These are phyloP conservation scores for Caprella mutica DNA, from an alignment of 2,888 invertebrate species.

Conservation along the genomic window DNA sequence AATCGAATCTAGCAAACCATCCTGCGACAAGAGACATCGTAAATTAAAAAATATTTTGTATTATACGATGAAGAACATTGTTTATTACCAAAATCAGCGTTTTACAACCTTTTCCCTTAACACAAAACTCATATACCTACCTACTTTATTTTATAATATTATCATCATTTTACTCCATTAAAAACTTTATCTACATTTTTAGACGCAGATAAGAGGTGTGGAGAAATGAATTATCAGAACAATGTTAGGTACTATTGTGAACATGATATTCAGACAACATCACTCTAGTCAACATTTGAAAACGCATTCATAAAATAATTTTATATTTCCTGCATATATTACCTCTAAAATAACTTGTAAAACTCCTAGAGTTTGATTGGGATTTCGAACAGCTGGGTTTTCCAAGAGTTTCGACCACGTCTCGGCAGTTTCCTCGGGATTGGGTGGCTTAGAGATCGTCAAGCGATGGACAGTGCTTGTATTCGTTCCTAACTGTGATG, in stretches of 20 bases:
- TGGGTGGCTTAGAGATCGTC: not conserved
- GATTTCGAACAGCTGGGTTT: constrained; percentile 10
- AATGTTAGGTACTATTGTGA: no score
- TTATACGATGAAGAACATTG: no score
- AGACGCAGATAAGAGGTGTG: no score
- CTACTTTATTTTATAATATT: no score
- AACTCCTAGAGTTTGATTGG: not conserved
- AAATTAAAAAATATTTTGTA: no score
- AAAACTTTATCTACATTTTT: no score
- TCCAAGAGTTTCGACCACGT: constrained; percentile 4
- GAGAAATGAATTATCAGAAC: no score
- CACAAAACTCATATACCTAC: no score
- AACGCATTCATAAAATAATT: not conserved
- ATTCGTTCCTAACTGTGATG: not conserved
- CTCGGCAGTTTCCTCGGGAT: not conserved
- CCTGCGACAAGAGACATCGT: constrained; percentile 15
- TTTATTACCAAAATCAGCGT: no score
- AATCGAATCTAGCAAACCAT: constrained; percentile 32
- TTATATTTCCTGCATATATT: not conserved
- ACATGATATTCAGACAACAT: not conserved
- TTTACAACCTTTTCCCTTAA: no score
- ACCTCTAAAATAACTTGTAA: constrained; percentile 10
- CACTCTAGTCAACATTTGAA: not conserved
- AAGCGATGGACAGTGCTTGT: not conserved
- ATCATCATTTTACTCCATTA: no score